phyloP scores from a whole-genome alignment of 2,113 vertebrate species.

The Climacteris rufus region DNA sequence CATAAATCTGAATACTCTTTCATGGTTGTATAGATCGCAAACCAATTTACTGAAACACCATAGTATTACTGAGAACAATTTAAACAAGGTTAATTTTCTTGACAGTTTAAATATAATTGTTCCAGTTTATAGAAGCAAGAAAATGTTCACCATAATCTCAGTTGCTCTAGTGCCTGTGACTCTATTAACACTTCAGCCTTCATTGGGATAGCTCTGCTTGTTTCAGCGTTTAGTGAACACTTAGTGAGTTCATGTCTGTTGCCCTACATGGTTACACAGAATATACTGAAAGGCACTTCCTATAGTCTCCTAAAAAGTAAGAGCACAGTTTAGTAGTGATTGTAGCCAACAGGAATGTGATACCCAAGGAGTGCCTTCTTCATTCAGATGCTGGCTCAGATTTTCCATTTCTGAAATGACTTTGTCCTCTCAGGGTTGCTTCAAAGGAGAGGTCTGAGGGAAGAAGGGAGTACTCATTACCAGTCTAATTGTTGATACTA shows the following conservation, averaged over 20 bases:
- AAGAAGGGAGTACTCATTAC: not conserved
- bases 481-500: not conserved
- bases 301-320: not conserved
- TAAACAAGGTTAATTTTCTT: not conserved
- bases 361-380: not conserved
- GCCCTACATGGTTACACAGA: not conserved
- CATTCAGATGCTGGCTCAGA: not conserved
- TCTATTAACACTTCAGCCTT: not conserved
- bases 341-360: not conserved
- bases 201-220: fast-evolving
- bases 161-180: not conserved
- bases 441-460: not conserved
- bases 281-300: not conserved
- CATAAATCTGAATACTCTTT: not conserved
- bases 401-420: not conserved
- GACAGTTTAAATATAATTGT: not conserved
- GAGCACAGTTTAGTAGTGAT: not conserved
- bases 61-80: not conserved
- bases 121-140: not conserved
- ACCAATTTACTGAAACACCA: not conserved
- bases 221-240: not conserved
- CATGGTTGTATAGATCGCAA: not conserved
- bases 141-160: not conserved
- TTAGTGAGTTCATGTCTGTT: not conserved
- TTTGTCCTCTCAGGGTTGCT: not conserved